Conservation (phyloP, 2,888 invertebrate genomes). For the Rhyacophila evoluta region DNA sequence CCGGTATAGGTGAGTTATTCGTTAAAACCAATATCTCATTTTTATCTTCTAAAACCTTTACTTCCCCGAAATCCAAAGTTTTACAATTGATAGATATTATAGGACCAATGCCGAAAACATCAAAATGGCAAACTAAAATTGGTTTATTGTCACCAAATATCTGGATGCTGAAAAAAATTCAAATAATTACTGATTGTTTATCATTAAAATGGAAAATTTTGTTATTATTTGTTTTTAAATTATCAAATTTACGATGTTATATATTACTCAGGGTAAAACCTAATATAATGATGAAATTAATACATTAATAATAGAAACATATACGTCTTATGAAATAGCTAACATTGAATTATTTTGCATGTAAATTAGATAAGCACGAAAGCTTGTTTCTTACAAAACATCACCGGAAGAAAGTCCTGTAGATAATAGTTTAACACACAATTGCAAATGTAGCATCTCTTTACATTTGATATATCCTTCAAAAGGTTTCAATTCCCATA, state of each 20-base stretch:
- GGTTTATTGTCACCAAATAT: conserved; percentile 31
- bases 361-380: not conserved
- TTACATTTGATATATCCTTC: not conserved
- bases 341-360: too few relatives aligned
- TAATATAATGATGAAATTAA: too few relatives aligned
- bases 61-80: conserved; percentile 36
- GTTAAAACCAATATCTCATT: not conserved
- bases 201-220: too few relatives aligned
- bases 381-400: not conserved
- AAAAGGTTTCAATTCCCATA: not conserved
- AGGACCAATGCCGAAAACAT: conserved; percentile 34
- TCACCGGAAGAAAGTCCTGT: not conserved
- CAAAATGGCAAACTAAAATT: conserved; percentile 25
- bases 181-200: too few relatives aligned
- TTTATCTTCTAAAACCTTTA: conserved; percentile 26
- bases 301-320: too few relatives aligned
- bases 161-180: conserved; percentile 33
- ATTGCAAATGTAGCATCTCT: not conserved
- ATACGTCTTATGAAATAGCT: too few relatives aligned
- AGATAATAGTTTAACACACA: not conserved
- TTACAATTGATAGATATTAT: not conserved
- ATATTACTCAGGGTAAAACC: too few relatives aligned
- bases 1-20: conserved; percentile 34
- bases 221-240: too few relatives aligned
- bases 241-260: too few relatives aligned